These are phyloP conservation scores for Apodemus agrarius DNA, from an alignment of 2,797 vertebrate species.

Conservation along the genomic window DNA sequence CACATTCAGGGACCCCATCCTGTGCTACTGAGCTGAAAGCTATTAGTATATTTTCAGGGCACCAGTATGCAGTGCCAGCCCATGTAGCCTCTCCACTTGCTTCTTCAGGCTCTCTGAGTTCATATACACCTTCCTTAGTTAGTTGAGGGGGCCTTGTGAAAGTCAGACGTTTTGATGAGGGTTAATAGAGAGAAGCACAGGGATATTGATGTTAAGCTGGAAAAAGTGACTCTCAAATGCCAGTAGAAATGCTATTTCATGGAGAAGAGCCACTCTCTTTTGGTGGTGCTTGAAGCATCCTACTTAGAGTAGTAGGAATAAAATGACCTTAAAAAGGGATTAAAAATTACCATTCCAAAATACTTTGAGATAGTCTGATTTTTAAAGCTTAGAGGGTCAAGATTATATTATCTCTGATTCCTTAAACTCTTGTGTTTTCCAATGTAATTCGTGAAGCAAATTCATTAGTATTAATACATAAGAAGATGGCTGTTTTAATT, in stretches of 20 bases:
- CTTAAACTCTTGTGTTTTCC: neutral
- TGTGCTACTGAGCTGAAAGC: neutral
- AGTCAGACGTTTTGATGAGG: neutral
- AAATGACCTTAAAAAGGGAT: neutral
- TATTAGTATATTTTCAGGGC: too few relatives aligned
- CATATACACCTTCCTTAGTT: neutral
- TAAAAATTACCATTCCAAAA: neutral
- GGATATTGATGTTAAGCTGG: neutral
- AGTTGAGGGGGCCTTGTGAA: neutral
- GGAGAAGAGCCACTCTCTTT: neutral
- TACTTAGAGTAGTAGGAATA: neutral
- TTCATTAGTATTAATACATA: neutral
- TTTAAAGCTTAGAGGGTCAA: neutral
- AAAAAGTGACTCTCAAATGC: neutral
- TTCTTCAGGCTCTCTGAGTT: neutral
- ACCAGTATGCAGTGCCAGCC: neutral
- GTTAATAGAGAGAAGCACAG: neutral
- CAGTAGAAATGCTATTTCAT: neutral
- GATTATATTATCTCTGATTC: neutral
- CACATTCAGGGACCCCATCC: too few relatives aligned
- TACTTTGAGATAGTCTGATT: neutral
- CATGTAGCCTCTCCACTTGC: neutral
- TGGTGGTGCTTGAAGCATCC: constrained; percentile 1
- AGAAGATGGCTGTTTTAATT: neutral
- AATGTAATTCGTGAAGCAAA: neutral